Evolutionary conservation across 2,888 invertebrate genomes (phyloP).

Genomic region (Mystacides longicornis): DNA sequence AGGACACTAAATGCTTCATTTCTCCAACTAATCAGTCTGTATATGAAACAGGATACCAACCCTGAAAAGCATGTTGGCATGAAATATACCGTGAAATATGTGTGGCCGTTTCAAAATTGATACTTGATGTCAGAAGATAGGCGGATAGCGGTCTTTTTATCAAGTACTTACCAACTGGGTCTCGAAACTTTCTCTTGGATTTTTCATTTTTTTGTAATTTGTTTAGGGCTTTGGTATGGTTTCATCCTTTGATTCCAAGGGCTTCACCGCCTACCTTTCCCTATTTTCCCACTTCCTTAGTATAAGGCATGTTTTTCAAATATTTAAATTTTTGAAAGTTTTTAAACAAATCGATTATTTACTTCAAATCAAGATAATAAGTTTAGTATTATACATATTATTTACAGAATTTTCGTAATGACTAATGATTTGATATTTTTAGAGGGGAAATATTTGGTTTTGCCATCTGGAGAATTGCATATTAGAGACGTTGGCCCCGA

Average conservation of each 20-base stretch:
- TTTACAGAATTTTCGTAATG: slow-evolving; percentile 1
- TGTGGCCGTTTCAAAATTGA: no score
- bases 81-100: no score
- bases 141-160: no score
- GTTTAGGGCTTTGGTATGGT: slow-evolving; percentile 14
- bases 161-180: not conserved
- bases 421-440: slow-evolving; percentile 26
- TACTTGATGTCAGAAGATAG: no score
- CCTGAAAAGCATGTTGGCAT: no score
- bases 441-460: slow-evolving; percentile 93
- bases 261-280: slow-evolving; percentile 54
- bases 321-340: slow-evolving; percentile 10
- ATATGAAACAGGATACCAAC: no score
- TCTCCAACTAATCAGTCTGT: no score
- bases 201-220: slow-evolving; percentile 5
- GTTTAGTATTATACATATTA: not conserved
- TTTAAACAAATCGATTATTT: not conserved
- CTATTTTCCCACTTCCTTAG: slow-evolving; percentile 51
- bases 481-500: slow-evolving; percentile 92
- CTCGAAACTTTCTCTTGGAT: not conserved
- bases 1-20: no score
- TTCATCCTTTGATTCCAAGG: slow-evolving; percentile 43
- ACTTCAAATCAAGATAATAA: not conserved
- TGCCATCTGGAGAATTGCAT: slow-evolving; percentile 91
- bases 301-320: slow-evolving; percentile 20